phyloP scores from a whole-genome alignment of 2,888 invertebrate genomes.

The Lepidochitona cinerea region DNA sequence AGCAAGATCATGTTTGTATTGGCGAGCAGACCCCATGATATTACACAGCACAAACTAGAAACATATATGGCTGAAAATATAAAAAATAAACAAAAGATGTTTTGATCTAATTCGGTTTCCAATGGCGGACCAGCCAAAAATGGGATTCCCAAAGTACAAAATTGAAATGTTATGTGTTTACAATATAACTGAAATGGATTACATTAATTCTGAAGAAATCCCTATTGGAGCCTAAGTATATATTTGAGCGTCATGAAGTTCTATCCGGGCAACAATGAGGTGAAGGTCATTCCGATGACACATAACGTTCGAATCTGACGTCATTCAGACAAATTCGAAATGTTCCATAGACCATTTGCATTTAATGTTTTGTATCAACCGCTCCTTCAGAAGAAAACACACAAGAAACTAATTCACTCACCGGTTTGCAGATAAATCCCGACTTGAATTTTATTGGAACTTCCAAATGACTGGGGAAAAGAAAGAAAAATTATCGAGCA shows the following conservation, averaged over 20 bases:
- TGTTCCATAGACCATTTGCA: too few relatives aligned
- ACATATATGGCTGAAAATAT: neutral
- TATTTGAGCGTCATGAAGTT: too few relatives aligned
- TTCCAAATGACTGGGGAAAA: neutral
- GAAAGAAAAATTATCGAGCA: neutral
- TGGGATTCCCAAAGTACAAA: neutral
- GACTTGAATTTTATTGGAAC: neutral
- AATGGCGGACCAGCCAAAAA: neutral
- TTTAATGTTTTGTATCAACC: too few relatives aligned
- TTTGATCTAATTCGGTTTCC: neutral
- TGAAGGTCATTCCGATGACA: too few relatives aligned
- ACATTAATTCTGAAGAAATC: too few relatives aligned
- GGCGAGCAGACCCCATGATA: conserved; percentile 5
- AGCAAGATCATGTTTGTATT: neutral
- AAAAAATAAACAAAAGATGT: neutral
- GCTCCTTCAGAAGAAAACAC: too few relatives aligned
- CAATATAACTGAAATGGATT: too few relatives aligned
- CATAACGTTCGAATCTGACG: too few relatives aligned
- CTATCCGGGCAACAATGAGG: too few relatives aligned
- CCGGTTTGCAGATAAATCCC: conserved; percentile 6
- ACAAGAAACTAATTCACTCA: neutral
- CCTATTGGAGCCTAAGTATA: too few relatives aligned
- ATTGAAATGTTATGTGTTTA: too few relatives aligned
- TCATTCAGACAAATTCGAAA: too few relatives aligned
- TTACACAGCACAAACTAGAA: neutral